Percentiles rank a stretch among this genome's conserved stretches.
Evolutionary conservation across 2,888 invertebrate genomes (phyloP).

Genomic region (Silvanus unidentatus): DNA sequence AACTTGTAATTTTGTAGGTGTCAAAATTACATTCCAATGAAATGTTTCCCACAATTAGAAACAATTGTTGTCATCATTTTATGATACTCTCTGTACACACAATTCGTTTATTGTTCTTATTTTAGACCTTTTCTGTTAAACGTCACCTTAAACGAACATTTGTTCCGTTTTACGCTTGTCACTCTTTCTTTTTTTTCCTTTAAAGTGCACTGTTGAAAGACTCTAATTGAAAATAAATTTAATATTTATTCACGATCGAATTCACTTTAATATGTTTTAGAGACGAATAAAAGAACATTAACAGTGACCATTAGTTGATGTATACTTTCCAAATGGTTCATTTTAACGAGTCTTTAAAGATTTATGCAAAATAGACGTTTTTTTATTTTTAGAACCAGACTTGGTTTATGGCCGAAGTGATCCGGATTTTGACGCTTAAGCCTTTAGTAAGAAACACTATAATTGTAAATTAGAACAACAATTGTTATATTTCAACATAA

Average conservation of each 20-base stretch:
- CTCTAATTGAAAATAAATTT: slow-evolving; percentile 10
- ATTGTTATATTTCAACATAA: no score
- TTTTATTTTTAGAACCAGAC: no score
- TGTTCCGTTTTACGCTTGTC: slow-evolving; percentile 15
- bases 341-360: no score
- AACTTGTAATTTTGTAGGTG: not conserved
- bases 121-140: not conserved
- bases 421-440: no score
- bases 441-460: no score
- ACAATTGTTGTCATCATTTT: not conserved
- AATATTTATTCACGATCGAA: slow-evolving; percentile 1
- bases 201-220: slow-evolving; percentile 8
- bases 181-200: not conserved
- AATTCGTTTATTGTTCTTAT: slow-evolving; percentile 1
- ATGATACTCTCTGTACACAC: not conserved
- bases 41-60: not conserved
- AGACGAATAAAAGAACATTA: no score
- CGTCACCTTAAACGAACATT: slow-evolving; percentile 15
- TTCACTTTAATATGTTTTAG: not conserved
- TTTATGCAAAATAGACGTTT: no score
- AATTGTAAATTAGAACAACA: no score
- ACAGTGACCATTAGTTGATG: no score
- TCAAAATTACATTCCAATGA: not conserved
- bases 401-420: no score
- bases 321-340: no score